Evolutionary conservation across 1,140 invertebrate genomes (phyloP), one percentile per base, ranked within the genome.

Genomic region (Aphelinus atriplicis): DNA sequence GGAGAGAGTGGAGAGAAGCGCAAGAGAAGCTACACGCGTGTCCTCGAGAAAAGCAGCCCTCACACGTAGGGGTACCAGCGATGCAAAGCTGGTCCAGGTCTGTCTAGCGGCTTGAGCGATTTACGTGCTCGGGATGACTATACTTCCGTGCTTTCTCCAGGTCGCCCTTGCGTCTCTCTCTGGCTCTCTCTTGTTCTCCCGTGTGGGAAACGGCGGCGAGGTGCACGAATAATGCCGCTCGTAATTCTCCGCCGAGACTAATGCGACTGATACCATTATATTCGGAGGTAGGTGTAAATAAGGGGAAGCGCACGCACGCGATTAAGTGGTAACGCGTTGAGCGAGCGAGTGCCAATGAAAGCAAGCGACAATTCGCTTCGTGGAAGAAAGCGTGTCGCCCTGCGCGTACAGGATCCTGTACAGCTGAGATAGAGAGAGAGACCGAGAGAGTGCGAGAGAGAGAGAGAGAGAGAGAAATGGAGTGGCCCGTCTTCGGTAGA

Each of bases 231-330:
- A 78, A 78, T 78, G 75, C 46, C 7, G 48, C 57, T 76, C 78
- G 60, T 78, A 80, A 80, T 73, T 80, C 60, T 61, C 43, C 67
- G 46, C 48, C 75, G 77, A 48, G 73, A 78, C 80, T 80, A 81
- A 81, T 80, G 72, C 72, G 66, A 68, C 53, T 62, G 75, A 72
- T 79, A 79, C 79, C 75, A 71, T 75, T 75, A 57, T 65, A 51
- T 47, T 58, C 67, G 43, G 69, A 67, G 64, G 69, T 78, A 78
- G 68, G 58, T 78, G 73, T 77, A 78, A 79, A 79, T 79, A 80
- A 75, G 60, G 61, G 56, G n/a, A 51, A 55, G 6, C 6, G 42
- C 43, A 3, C 72, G 65, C 61, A 48, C 74, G 62, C 68, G 75
- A 80, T 78, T 71, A 78, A 80, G 74, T 78, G 71, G 78, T 73